phyloP scores from a whole-genome alignment of 2,113 vertebrate species.

The Pelmatolapia mariae region DNA sequence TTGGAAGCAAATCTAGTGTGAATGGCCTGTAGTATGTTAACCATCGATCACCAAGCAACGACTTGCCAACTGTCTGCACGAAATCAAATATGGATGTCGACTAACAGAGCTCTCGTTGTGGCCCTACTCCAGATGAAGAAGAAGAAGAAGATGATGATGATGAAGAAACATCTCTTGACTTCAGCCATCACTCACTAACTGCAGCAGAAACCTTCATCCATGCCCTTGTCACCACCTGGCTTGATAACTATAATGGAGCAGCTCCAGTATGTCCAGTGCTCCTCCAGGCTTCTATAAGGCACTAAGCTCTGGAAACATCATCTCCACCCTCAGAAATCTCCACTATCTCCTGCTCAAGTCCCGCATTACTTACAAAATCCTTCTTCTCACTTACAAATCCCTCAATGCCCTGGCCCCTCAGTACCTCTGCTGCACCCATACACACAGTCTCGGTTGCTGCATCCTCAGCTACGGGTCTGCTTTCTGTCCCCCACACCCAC shows the following conservation, averaged over 20 bases:
- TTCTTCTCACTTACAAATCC: background rate
- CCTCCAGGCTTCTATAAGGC: background rate
- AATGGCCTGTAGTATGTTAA: background rate
- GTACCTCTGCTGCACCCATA: background rate
- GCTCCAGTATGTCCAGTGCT: background rate
- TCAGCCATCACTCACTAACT: background rate
- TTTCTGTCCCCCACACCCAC: background rate
- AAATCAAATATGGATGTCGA: background rate
- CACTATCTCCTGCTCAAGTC: background rate
- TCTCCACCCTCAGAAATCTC: background rate
- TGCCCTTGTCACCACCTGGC: background rate
- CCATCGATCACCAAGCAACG: rapidly evolving
- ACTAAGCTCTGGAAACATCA: background rate
- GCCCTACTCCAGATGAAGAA: background rate
- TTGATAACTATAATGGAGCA: background rate
- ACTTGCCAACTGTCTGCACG: background rate
- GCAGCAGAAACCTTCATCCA: background rate
- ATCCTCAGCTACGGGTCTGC: background rate
- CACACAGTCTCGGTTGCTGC: background rate
- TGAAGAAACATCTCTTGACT: background rate
- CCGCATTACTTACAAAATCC: background rate
- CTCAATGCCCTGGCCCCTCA: rapidly evolving
- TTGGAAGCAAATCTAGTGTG: background rate
- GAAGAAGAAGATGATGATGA: background rate
- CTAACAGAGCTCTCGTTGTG: background rate